Evolutionary conservation across 1,140 invertebrate genomes (phyloP).

Genomic region (Drosophila athabasca): DNA sequence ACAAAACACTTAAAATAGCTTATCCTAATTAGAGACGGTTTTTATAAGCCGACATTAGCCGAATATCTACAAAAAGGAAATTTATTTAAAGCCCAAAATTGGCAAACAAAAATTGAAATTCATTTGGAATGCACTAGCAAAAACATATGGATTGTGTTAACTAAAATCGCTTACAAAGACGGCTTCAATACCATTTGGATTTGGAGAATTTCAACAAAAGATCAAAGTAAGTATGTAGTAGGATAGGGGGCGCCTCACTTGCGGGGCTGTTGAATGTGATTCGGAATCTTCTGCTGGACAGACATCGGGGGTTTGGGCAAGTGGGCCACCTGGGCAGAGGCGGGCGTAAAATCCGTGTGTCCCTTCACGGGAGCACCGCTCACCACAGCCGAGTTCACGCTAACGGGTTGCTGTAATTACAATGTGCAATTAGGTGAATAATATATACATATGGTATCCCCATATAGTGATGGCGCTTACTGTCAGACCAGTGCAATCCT

Average conservation of each 20-base stretch:
- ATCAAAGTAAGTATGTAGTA: conserved; percentile 25
- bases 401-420: conserved; percentile 83
- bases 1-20: background rate
- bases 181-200: conserved; percentile 54
- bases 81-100: conserved; percentile 56
- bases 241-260: conserved; percentile 83
- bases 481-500: conserved; percentile 83
- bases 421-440: conserved; percentile 42
- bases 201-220: conserved; percentile 46
- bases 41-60: no score
- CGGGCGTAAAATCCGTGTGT: conserved; percentile 93
- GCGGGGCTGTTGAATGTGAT: conserved; percentile 91
- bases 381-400: conserved; percentile 89
- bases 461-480: conserved; percentile 34
- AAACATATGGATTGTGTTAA: conserved; percentile 37
- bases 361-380: conserved; percentile 91
- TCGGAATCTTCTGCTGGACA: conserved; percentile 85
- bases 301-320: conserved; percentile 89
- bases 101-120: conserved; percentile 22
- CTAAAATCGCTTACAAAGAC: conserved; percentile 27
- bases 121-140: conserved; percentile 71
- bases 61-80: conserved; percentile 37
- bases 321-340: conserved; percentile 91
- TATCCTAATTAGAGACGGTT: background rate
- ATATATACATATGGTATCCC: conserved; percentile 35